These are phyloP conservation scores for Protosalanx chinensis DNA, from an alignment of 2,797 vertebrate genomes.

Conservation along the genomic window DNA sequence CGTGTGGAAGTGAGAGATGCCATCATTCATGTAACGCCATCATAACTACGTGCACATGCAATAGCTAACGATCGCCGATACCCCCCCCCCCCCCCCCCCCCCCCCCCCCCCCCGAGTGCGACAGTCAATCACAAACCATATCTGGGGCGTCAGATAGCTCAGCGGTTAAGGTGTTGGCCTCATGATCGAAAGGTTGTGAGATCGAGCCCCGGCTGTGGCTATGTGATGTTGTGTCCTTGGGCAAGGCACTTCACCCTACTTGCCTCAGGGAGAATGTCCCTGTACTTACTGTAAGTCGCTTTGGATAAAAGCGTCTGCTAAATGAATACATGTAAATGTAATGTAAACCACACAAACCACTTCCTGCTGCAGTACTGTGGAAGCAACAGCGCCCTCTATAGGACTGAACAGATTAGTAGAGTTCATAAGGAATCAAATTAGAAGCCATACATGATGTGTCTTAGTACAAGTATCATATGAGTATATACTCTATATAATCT, in stretches of 20 bases:
- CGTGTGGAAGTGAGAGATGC: conserved; percentile 41
- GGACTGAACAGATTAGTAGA: conserved; percentile 28
- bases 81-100: neutral
- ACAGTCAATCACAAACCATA: neutral
- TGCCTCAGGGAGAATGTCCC: too few species aligned
- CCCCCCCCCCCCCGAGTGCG: neutral
- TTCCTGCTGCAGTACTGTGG: conserved; percentile 50
- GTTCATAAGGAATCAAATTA: neutral
- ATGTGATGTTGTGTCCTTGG: too few species aligned
- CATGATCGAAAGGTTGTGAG: too few species aligned
- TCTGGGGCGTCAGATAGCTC: too few species aligned
- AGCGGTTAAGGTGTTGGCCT: too few species aligned
- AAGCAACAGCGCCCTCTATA: conserved; percentile 27
- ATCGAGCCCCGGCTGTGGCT: too few species aligned
- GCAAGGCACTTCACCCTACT: too few species aligned
- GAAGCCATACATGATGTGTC: neutral
- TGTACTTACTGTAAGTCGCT: too few species aligned
- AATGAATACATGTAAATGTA: too few species aligned
- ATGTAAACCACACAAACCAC: conserved; percentile 1
- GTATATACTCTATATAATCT: too few species aligned
- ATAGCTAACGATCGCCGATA: neutral
- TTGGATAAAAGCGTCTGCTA: too few species aligned
- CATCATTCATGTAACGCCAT: conserved; percentile 31
- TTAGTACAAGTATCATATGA: too few species aligned
- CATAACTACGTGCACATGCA: conserved; percentile 25